Evolutionary conservation across 2,888 invertebrate genomes (phyloP), one percentile per base, ranked within the genome.

Genomic region (Cecidostiba fungosa): DNA sequence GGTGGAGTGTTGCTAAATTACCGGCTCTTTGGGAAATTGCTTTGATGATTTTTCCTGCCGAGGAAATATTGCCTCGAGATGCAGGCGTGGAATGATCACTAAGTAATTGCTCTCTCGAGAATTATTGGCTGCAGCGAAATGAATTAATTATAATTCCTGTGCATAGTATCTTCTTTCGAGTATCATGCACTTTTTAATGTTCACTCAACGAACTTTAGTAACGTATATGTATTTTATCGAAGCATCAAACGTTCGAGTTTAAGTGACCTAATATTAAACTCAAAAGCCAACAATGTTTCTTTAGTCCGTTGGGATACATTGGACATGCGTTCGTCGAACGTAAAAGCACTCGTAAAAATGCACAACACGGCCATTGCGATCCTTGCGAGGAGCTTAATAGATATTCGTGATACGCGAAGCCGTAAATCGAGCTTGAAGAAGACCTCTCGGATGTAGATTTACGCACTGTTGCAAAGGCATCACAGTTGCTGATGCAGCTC

Each of bases 381-480:
- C 29, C 29, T 14, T 19, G 26, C 5, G 26, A 32, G 10, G 26
- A 32, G 10, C 47, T 69, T 69, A 79, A 79, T 79, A 79, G 78
- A 79, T 70, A 79, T 79, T 79, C 69, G 62, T 23, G 32, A 50
- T 69, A 19, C 47, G 70, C 32, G 3, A 50, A n/a, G 32, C n/a
- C 70, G 70, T 79, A 79, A 79, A 70, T 70, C 43, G 70, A 47
- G 70, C 29, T 50, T 32, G 54, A 79, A 43, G 66, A 79, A 50
- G 70, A 79, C 69, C 69, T 79, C 69, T 69, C 8, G 19, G 32
- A 29, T 70, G 43, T 47, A 70, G 70, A 79, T 79, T 50, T 79
- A 79, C 32, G 32, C 50, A 19, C 19, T 50, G 74, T 29, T 50
- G 50, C 16, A 19, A 69, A 69, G 19, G 29, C 29, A 39, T 74